A percentile compares a stretch with the other conserved stretches of the same genome.
Evolutionary conservation across 2,888 invertebrate species (phyloP).

Genomic region (Pandemis cinnamomeana): DNA sequence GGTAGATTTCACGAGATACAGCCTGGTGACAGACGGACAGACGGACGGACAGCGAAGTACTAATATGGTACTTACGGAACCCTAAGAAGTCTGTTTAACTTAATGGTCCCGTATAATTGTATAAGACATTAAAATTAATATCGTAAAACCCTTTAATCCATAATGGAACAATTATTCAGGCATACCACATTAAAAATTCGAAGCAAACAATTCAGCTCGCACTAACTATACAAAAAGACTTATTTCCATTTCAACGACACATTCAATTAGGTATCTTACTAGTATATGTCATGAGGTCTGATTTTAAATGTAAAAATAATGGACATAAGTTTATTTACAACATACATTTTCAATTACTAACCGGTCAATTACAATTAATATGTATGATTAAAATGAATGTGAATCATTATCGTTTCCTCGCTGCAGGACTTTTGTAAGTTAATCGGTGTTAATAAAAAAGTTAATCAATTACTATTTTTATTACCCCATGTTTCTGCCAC

Average conservation of each 20-base stretch:
- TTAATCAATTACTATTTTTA: constrained; percentile 30
- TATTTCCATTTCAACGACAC: neutral
- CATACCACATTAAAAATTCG: constrained; percentile 6
- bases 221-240: neutral
- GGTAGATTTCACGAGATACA: no score
- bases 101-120: neutral
- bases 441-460: constrained; percentile 31
- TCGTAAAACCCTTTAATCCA: constrained; percentile 1
- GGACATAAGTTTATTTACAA: neutral
- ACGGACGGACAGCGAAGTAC: no score
- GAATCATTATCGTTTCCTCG: constrained; percentile 28
- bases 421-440: constrained; percentile 31
- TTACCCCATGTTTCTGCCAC: neutral
- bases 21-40: no score
- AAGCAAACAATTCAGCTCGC: constrained; percentile 20
- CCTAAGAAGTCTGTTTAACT: neutral
- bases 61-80: no score
- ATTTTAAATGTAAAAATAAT: neutral
- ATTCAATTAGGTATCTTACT: neutral
- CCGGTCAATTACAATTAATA: constrained; percentile 26
- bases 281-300: neutral
- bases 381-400: constrained; percentile 34
- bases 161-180: constrained; percentile 17
- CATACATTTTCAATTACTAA: neutral
- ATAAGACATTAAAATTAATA: neutral